These are phyloP conservation scores for Volucella inanis DNA, from an alignment of 2,888 invertebrate genomes.

Conservation along the genomic window DNA sequence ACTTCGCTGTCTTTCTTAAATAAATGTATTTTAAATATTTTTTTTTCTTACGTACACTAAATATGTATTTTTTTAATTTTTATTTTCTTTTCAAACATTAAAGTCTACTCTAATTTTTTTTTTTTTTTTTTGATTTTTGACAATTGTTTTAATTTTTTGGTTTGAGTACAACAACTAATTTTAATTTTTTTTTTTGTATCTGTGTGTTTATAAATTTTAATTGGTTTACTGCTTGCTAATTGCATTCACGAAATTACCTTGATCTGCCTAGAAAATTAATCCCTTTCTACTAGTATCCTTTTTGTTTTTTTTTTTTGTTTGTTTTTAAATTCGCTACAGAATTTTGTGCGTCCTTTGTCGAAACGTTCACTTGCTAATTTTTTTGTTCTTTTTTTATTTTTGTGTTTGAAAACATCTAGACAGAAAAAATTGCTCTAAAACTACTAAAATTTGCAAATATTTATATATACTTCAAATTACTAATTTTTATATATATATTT, in stretches of 20 bases:
- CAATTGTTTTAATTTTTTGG: constrained; percentile 7
- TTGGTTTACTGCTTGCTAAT: not conserved
- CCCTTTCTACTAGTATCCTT: constrained; percentile 2
- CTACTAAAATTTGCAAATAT: constrained; percentile 21
- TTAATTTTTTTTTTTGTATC: constrained; percentile 20
- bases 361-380: constrained; percentile 4
- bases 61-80: constrained; percentile 20
- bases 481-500: not conserved
- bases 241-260: not conserved
- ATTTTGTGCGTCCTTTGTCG: constrained; percentile 10
- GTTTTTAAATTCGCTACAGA: too few relatives aligned
- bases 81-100: constrained; percentile 52
- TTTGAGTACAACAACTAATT: constrained; percentile 56
- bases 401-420: constrained; percentile 44
- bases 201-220: not conserved
- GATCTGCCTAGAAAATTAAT: constrained; percentile 23
- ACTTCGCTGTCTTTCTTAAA: constrained; percentile 24
- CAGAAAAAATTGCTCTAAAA: constrained; percentile 30
- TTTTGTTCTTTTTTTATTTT: not conserved
- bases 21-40: constrained; percentile 75
- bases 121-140: not conserved
- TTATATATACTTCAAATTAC: constrained; percentile 1
- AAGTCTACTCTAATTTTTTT: constrained; percentile 53
- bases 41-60: not conserved
- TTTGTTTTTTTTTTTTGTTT: not conserved